Base-by-base conservation (phyloP, 2,888 invertebrate genomes). In the Metellina segmentata region DNA sequence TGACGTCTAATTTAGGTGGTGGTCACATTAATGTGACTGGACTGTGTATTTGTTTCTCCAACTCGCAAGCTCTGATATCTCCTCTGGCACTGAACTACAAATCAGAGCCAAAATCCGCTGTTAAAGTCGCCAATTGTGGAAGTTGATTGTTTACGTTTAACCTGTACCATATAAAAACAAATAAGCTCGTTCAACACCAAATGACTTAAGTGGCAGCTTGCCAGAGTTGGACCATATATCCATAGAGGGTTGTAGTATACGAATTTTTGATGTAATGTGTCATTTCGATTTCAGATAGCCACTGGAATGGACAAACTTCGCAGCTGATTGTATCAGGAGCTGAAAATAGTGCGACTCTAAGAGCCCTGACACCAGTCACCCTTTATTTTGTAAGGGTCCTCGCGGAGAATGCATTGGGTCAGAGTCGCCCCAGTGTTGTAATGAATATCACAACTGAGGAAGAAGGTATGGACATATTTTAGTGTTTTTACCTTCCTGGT, bases 391-490 rank as follows among this genome's bases (percentile, higher is more conserved):
- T 93, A 9, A 81, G 92, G 72, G 92, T 93, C n/a, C 83, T 93
- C n/a, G 85, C 92, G 6, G 93, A 93, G 61, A 93, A 93, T 70
- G 79, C 87, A 19, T 34, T 93, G 1, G 93, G 93, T 2, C 89
- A 88, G 69, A 93, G 93, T 49, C 52, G 48, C 6, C 87, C 93
- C 4, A 92, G 92, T 61, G 79, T 71, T 9, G 83, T 90, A 16
- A 83, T 93, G 19, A 93, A 93, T 70, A 78, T 93, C 53, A 93
- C 93, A 9, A 92, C 93, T 0, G 92, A 91, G 16, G 93, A 93
- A 75, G 93, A 93, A 90, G 93, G 93, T 93, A 88, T 34, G 13
- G 5, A 1, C 13, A 61, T 61, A 34, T 34, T 4, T 34, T 34
- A 34, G 1, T 34, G 34, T 34, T 4, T 34, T 34, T 2, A 34